These are phyloP conservation scores for Symphodus melops DNA, from an alignment of 2,113 vertebrate genomes.

Conservation along the genomic window DNA sequence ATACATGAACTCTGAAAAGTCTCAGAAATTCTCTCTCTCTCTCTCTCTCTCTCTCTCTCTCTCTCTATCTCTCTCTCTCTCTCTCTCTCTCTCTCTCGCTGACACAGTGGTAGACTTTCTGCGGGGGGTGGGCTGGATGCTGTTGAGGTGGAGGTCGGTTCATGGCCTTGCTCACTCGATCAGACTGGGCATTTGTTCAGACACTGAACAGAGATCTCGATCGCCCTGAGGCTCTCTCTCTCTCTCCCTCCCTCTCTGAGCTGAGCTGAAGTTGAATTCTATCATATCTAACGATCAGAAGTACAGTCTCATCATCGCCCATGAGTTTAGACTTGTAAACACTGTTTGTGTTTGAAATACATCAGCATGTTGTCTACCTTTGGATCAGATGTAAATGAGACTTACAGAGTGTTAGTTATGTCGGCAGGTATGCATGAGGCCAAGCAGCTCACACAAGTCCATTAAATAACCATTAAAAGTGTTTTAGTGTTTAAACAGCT, in stretches of 20 bases:
- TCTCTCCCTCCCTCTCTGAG: conserved; percentile 26
- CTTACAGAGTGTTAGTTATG: too few relatives aligned
- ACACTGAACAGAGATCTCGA: conserved; percentile 73
- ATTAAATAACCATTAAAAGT: too few relatives aligned
- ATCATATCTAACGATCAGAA: conserved; percentile 44
- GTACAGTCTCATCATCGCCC: conserved; percentile 6
- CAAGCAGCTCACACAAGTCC: too few relatives aligned
- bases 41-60: neutral
- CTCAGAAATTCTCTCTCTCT: conserved; percentile 17
- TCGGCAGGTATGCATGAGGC: too few relatives aligned
- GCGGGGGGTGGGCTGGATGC: conserved; percentile 43
- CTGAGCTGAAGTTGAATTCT: conserved; percentile 48
- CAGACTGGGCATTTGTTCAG: conserved; percentile 74
- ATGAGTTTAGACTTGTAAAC: neutral
- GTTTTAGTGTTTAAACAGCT: too few relatives aligned
- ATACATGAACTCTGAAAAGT: conserved; percentile 7
- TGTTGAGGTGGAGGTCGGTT: conserved; percentile 65
- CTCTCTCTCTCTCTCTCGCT: conserved; percentile 2
- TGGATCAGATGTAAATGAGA: too few relatives aligned
- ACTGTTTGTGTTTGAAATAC: neutral
- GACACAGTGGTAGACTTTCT: conserved; percentile 24
- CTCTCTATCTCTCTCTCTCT: conserved; percentile 5
- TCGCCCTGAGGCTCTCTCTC: conserved; percentile 54
- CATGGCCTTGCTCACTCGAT: conserved; percentile 69
- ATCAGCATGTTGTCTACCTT: too few relatives aligned